These are phyloP conservation scores for Acropternis orthonyx DNA, from an alignment of 2,797 vertebrate species.

Conservation along the genomic window DNA sequence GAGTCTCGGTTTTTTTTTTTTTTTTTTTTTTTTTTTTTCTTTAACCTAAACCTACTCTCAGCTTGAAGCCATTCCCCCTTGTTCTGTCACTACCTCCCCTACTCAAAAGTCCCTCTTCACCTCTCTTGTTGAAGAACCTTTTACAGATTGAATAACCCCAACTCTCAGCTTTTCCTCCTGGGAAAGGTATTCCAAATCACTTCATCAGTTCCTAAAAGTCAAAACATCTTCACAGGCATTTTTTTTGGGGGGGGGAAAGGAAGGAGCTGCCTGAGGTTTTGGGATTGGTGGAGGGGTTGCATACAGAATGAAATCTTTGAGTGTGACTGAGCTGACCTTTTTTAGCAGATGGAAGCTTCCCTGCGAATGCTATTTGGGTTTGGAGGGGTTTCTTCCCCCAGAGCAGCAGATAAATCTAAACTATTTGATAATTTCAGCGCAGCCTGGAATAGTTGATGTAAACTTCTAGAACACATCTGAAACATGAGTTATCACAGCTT, in stretches of 20 bases:
- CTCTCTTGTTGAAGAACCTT: background rate
- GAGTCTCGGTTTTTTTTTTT: too few species aligned
- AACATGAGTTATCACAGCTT: fast-evolving
- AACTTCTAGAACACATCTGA: background rate
- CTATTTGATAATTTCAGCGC: background rate
- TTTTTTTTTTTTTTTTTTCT: background rate
- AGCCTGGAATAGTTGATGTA: background rate
- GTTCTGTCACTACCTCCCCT: background rate
- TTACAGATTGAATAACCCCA: background rate
- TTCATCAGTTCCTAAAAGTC: background rate
- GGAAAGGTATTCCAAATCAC: background rate
- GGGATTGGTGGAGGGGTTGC: background rate
- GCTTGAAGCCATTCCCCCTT: background rate
- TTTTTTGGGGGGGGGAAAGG: background rate
- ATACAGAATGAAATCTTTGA: background rate
- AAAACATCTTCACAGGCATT: background rate
- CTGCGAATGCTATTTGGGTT: fast-evolving
- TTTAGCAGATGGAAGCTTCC: background rate
- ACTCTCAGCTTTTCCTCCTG: background rate
- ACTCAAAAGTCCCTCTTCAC: background rate
- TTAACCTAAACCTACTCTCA: background rate
- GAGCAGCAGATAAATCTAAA: background rate
- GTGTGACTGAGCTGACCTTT: background rate
- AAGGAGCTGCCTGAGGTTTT: background rate
- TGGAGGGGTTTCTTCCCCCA: background rate